Evolutionary conservation across 2,888 invertebrate genomes (phyloP).

Genomic region (Drosophila mercatorum): DNA sequence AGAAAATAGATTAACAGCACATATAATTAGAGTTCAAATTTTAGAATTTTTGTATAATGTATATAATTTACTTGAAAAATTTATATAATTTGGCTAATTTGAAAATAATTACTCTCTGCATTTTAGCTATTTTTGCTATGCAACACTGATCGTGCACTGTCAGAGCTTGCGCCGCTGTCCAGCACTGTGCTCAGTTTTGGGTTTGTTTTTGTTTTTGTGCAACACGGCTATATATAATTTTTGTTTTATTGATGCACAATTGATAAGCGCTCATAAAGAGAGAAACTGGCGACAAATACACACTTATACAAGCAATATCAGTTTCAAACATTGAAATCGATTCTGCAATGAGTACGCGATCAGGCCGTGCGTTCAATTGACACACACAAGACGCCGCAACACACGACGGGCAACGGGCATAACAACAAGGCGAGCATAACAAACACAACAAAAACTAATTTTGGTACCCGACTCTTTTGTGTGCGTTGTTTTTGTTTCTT

Average conservation of each 20-base stretch:
- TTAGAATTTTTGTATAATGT: no score
- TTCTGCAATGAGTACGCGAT: slow-evolving; percentile 47
- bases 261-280: slow-evolving; percentile 48
- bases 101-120: not conserved
- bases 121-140: not conserved
- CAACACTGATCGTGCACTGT: not conserved
- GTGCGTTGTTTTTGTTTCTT: slow-evolving; percentile 16
- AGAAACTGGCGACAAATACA: slow-evolving; percentile 10
- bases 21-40: no score
- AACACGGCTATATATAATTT: slow-evolving; percentile 37
- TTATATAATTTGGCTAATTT: not conserved
- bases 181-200: slow-evolving; percentile 48
- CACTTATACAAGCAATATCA: slow-evolving; percentile 14
- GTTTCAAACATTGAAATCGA: slow-evolving; percentile 26
- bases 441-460: slow-evolving; percentile 37
- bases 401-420: slow-evolving; percentile 19
- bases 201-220: slow-evolving; percentile 62
- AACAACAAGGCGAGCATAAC: slow-evolving; percentile 41
- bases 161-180: slow-evolving; percentile 16
- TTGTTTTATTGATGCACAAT: slow-evolving; percentile 57
- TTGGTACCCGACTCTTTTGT: slow-evolving; percentile 24
- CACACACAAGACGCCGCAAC: slow-evolving; percentile 25
- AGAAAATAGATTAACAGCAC: no score
- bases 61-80: no score
- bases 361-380: slow-evolving; percentile 38